Conservation (phyloP, 2,797 vertebrate genomes). For the Rousettus madagascariensis region DNA sequence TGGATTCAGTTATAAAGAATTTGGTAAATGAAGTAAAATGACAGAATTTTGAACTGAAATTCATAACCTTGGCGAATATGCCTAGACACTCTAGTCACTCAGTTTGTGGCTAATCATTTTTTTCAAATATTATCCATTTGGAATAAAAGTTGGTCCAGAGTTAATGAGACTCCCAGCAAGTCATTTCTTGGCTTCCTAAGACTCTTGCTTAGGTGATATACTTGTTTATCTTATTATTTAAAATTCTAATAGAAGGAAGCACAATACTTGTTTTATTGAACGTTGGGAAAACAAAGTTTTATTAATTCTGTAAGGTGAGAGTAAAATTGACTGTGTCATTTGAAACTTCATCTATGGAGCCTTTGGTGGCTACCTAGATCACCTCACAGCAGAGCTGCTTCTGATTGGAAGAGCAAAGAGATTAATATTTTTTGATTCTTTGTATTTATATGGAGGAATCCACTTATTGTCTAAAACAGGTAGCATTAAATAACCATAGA, state of each 20-base stretch:
- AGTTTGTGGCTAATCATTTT: not conserved
- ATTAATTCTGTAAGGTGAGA: not conserved
- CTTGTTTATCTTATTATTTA: not conserved
- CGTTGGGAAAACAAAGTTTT: not conserved
- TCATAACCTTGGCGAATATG: slow-evolving; percentile 71
- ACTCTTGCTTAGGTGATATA: not conserved
- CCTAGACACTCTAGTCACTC: slow-evolving; percentile 51
- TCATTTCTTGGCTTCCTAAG: not conserved
- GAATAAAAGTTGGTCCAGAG: not conserved
- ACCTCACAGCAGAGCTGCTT: not conserved
- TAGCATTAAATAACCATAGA: not conserved
- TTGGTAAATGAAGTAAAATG: slow-evolving; percentile 77
- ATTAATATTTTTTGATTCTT: not conserved
- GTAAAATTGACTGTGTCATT: not conserved
- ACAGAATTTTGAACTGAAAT: slow-evolving; percentile 75
- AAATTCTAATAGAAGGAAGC: not conserved
- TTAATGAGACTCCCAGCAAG: not conserved
- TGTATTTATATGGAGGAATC: not conserved
- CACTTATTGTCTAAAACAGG: not conserved
- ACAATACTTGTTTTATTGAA: not conserved
- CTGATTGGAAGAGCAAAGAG: not conserved
- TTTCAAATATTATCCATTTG: not conserved
- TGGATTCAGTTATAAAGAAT: slow-evolving; percentile 74
- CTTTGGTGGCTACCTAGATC: not conserved
- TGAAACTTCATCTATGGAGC: not conserved